These are phyloP conservation scores for Zaprionus ghesquierei DNA, from an alignment of 1,140 invertebrate genomes.

Conservation along the genomic window DNA sequence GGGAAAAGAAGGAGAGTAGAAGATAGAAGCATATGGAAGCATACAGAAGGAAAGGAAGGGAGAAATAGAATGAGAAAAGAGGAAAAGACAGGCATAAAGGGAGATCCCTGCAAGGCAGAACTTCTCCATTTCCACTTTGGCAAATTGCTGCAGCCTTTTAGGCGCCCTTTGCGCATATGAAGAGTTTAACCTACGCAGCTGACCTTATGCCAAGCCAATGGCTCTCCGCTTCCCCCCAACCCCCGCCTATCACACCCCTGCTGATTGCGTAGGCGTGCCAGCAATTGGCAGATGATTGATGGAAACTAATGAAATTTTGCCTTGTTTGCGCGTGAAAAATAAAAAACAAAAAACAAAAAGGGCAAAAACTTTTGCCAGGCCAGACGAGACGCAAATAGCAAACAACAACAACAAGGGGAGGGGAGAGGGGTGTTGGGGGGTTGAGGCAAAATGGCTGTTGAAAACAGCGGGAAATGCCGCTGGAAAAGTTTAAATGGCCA, in stretches of 20 bases:
- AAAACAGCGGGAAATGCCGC: background rate
- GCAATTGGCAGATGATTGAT: constrained; percentile 1
- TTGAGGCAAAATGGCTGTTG: background rate
- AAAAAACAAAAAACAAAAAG: no score
- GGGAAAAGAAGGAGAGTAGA: no score
- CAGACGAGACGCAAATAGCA: background rate
- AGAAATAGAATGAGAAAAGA: no score
- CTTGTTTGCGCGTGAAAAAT: background rate
- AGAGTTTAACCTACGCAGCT: constrained; percentile 30
- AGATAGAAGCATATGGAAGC: no score
- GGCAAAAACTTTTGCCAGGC: background rate
- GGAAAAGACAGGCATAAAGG: background rate
- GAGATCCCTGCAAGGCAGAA: constrained; percentile 53
- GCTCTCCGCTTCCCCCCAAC: no score
- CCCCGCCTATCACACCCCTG: background rate
- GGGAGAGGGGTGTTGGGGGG: no score
- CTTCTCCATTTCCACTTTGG: no score
- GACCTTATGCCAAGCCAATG: background rate
- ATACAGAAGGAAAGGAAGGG: no score
- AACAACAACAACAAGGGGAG: background rate
- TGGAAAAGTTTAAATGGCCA: background rate
- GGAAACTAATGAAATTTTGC: background rate
- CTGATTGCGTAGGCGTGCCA: background rate
- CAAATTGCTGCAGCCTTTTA: constrained; percentile 76
- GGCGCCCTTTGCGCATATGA: constrained; percentile 40